Conservation (phyloP, 2,888 invertebrate species). For the Gisinianus flammeolus region DNA sequence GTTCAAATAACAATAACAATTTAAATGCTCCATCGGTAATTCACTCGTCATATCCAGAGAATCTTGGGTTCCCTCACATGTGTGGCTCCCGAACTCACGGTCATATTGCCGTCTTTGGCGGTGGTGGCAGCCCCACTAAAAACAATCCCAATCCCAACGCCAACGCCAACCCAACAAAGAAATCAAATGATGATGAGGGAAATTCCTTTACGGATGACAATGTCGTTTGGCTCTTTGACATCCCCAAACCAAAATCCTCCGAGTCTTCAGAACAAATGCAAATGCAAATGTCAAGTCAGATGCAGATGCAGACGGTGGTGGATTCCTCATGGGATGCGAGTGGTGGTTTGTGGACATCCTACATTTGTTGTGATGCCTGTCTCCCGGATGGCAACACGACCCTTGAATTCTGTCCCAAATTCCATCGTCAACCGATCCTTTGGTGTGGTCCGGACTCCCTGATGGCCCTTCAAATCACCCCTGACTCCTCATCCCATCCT, state of each 20-base stretch:
- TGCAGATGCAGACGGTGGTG: slow-evolving; percentile 17
- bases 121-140: slow-evolving; percentile 32
- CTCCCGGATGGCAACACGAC: slow-evolving; percentile 55
- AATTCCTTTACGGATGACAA: slow-evolving; percentile 51
- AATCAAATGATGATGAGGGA: neutral
- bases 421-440: slow-evolving; percentile 55
- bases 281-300: neutral
- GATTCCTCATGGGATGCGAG: slow-evolving; percentile 35
- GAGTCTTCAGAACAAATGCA: slow-evolving; percentile 9
- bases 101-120: slow-evolving; percentile 53
- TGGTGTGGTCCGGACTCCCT: slow-evolving; percentile 58
- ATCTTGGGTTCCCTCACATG: slow-evolving; percentile 47
- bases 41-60: slow-evolving; percentile 51
- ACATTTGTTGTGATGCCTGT: slow-evolving; percentile 59
- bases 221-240: slow-evolving; percentile 55
- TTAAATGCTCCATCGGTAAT: neutral
- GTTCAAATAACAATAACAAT: neutral
- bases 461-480: slow-evolving; percentile 55
- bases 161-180: neutral
- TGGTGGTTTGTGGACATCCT: slow-evolving; percentile 59
- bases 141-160: neutral
- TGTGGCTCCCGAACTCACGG: slow-evolving; percentile 47
- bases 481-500: neutral
- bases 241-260: slow-evolving; percentile 14
- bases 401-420: slow-evolving; percentile 58